These are phyloP conservation scores for Maconellicoccus hirsutus DNA, from an alignment of 1,140 invertebrate species.

Conservation along the genomic window DNA sequence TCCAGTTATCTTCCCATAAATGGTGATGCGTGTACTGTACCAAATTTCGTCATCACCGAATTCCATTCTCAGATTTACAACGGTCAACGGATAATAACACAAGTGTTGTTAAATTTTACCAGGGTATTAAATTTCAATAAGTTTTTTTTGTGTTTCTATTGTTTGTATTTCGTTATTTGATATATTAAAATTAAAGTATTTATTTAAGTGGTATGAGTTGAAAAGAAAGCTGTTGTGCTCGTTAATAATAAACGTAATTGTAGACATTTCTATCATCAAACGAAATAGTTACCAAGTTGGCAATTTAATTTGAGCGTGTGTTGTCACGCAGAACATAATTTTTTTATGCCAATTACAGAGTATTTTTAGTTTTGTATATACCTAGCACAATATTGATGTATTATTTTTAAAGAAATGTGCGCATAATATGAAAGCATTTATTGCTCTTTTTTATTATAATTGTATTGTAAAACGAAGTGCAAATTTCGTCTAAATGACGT, in stretches of 20 bases:
- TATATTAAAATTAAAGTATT: background rate
- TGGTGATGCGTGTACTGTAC: no score
- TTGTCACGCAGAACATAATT: background rate
- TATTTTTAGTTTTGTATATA: no score
- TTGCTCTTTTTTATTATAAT: no score
- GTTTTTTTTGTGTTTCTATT: background rate
- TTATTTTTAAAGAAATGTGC: background rate
- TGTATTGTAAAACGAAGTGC: no score
- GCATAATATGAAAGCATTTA: background rate
- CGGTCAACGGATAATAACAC: no score
- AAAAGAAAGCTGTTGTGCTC: no score
- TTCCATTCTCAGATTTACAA: no score
- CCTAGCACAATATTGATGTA: no score
- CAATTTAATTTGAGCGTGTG: background rate
- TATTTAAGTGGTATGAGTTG: no score
- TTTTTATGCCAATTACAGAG: background rate
- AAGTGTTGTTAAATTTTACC: background rate
- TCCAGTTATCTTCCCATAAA: no score
- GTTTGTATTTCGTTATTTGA: constrained; percentile 1
- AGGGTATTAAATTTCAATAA: constrained; percentile 9
- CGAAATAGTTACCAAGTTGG: background rate
- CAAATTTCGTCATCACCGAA: no score
- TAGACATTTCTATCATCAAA: background rate
- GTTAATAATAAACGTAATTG: background rate
- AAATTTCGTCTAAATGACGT: no score